These are phyloP conservation scores for Macropodus opercularis DNA, from an alignment of 2,797 vertebrate genomes.

Conservation along the genomic window DNA sequence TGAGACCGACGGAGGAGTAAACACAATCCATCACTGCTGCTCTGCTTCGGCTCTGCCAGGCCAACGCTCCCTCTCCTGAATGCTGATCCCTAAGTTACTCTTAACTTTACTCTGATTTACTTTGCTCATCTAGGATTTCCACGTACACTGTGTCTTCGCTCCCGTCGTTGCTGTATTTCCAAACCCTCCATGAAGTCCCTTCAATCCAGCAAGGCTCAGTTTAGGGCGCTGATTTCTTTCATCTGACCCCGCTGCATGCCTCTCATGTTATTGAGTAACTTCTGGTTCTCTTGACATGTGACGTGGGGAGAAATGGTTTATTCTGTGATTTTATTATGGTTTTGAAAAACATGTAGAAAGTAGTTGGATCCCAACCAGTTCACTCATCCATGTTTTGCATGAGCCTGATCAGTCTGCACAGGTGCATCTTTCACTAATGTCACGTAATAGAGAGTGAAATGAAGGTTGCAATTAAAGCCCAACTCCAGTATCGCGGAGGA, in stretches of 20 bases:
- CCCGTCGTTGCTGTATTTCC: too few species aligned
- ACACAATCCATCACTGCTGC: constrained; percentile 75
- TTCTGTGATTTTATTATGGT: too few species aligned
- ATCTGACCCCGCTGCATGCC: too few species aligned
- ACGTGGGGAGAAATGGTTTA: too few species aligned
- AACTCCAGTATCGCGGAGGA: background rate
- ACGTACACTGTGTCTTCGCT: too few species aligned
- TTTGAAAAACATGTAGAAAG: background rate
- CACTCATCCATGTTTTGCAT: background rate
- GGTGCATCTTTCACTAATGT: background rate
- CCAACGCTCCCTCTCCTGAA: constrained; percentile 42
- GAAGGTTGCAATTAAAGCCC: background rate
- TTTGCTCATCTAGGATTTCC: background rate
- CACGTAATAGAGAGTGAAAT: background rate
- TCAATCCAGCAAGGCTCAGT: too few species aligned
- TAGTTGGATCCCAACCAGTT: background rate
- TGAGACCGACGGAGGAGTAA: constrained; percentile 57
- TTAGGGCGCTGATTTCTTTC: too few species aligned
- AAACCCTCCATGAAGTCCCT: too few species aligned
- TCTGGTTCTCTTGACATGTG: too few species aligned
- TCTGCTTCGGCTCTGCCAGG: constrained; percentile 7
- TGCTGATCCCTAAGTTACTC: constrained; percentile 32
- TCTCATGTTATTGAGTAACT: too few species aligned
- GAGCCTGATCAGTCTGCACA: background rate
- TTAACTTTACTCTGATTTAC: constrained; percentile 1